Evolutionary conservation across 2,113 vertebrate genomes (phyloP), one percentile per base, ranked within the genome.

Genomic region (Ornithorhynchus anatinus): DNA sequence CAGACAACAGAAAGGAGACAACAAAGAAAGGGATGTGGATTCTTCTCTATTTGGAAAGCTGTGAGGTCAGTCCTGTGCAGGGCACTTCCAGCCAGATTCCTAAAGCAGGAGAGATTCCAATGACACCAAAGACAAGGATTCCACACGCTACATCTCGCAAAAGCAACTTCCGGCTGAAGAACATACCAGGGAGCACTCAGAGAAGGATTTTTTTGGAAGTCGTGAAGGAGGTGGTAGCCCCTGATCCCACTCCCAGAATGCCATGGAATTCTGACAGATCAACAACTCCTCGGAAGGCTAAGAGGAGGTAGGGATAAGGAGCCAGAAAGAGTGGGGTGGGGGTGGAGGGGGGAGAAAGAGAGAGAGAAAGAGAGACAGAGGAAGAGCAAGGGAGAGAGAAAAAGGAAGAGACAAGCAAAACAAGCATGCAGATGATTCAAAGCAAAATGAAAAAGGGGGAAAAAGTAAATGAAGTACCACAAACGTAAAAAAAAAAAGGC

Each of bases 161-260:
- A n/a, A n/a, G n/a, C n/a, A n/a, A n/a, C n/a, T n/a, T n/a, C n/a
- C n/a, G n/a, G n/a, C n/a, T n/a, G n/a, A n/a, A n/a, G n/a, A n/a
- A n/a, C 95, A 91, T 97, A 98, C 96, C 96, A 99, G 95, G 77
- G 95, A 96, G 92, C 95, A 95, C 61, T 95, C 94, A 82, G 96
- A 98, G 90, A 94, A 95, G 84, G 96, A 97, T 88, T 97, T 98
- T 97, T 97, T 96, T 86, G 96, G 96, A 70, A 93, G 95, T 88
- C 94, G 94, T 91, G 93, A 76, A 86, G 94, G 94, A 81, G 91
- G 94, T 91, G 94, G 90, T 77, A 88, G 91, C 36, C 93, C 93
- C 91, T 96, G 94, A 88, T 96, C 95, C 96, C 95, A 97, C 91
- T 97, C 96, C 96, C 95, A 97, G 93, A 97, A 96, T 72, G 94